Evolutionary conservation across 2,797 vertebrate genomes (phyloP), one percentile per base, ranked within the genome.

Genomic region (Pygocentrus nattereri): DNA sequence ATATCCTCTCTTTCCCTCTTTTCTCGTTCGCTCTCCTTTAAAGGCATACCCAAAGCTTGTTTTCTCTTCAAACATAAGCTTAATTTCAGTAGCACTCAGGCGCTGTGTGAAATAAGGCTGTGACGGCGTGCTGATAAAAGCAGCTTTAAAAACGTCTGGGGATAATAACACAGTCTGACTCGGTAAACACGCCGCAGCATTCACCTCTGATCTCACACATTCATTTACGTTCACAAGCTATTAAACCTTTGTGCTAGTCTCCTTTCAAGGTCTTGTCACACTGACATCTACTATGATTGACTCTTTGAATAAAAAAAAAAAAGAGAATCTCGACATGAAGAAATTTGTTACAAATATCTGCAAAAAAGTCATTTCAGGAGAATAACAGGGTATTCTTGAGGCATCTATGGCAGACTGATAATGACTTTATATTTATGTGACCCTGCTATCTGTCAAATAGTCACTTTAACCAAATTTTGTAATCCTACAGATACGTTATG

Each of bases 11-110:
- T 65, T 18, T 54, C 25, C 10, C 38, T 52, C 65, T 3, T 62
- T 74, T 62, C 30, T 41, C 50, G 3, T 11, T 74, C 27, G 1
- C 5, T 56, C n/a, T 58, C 41, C 52, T 54, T 77, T 54, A 25
- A 83, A 83, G 59, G 56, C 31, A 59, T 65, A 62, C 49, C 30
- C 78, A 65, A 56, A 72, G 78, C 78, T 74, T 73, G 68, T 78
- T 80, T 73, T 72, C 69, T 27, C 65, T 74, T 74, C 69, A 81
- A 84, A 81, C 74, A 27, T 74, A 7, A 68, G 68, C 61, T 61
- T 78, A 74, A 78, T 78, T 82, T 67, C 31, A 59, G 69, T 12
- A 50, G 61, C 76, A 74, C 50, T 82, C 61, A 7, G 19, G 12
- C 27, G 8, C 80, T 65, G 67, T 78, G 54, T 82, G 75, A 82